These are phyloP conservation scores for Gymnarchus niloticus DNA, from an alignment of 2,113 vertebrate genomes.

Conservation along the genomic window DNA sequence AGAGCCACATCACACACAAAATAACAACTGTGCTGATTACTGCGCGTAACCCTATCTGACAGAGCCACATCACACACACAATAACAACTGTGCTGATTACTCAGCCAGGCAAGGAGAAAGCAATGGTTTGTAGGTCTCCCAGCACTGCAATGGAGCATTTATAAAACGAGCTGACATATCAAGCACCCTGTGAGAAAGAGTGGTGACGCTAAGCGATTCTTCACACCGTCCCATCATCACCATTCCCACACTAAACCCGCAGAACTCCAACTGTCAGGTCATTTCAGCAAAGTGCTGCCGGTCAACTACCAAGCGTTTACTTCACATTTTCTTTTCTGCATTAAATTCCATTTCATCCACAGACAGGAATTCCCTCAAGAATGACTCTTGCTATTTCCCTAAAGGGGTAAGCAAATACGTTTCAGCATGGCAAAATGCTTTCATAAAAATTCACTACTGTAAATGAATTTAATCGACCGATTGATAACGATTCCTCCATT, in stretches of 20 bases:
- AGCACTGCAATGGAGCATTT: not conserved
- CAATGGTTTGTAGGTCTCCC: not conserved
- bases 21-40: too few relatives aligned
- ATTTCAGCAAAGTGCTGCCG: not conserved
- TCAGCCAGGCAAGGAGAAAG: not conserved
- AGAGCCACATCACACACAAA: too few relatives aligned
- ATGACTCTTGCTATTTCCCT: not conserved
- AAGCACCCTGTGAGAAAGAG: not conserved
- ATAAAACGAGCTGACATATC: conserved; percentile 19
- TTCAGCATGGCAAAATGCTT: not conserved
- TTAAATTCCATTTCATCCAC: not conserved
- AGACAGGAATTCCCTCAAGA: not conserved
- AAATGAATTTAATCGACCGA: not conserved
- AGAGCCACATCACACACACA: too few relatives aligned
- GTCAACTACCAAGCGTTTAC: not conserved
- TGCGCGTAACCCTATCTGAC: too few relatives aligned
- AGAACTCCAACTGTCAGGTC: not conserved
- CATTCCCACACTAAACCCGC: not conserved
- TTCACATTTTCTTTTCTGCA: not conserved
- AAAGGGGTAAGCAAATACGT: not conserved
- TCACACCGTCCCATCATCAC: conserved; percentile 16
- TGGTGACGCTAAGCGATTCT: not conserved
- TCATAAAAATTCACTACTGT: not conserved
- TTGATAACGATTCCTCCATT: not conserved
- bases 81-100: not conserved